Conservation (phyloP, 2,888 invertebrate genomes). For the Diaperis boleti region DNA sequence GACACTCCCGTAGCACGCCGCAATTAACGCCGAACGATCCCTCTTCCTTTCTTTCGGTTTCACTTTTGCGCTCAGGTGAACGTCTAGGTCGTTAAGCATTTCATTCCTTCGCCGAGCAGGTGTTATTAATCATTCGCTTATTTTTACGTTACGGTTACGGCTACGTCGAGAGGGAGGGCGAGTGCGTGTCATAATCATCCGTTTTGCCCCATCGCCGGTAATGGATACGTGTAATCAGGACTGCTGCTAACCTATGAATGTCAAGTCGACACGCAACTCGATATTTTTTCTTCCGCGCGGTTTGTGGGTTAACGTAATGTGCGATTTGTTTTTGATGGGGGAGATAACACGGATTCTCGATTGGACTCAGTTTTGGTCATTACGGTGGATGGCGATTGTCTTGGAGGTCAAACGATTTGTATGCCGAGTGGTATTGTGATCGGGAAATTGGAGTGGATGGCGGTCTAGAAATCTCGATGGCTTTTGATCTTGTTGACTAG, state of each 20-base stretch:
- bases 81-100: conserved; percentile 45
- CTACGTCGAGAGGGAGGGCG: conserved; percentile 31
- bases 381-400: conserved; percentile 7
- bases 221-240: conserved; percentile 33
- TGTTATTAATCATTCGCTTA: conserved; percentile 44
- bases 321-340: neutral
- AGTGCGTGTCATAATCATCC: conserved; percentile 33
- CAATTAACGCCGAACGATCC: conserved; percentile 41
- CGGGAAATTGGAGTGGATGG: neutral
- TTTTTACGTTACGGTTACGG: conserved; percentile 36
- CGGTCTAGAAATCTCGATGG: conserved; percentile 7
- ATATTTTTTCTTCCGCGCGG: conserved; percentile 11
- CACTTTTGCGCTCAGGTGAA: conserved; percentile 47
- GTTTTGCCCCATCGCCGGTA: conserved; percentile 15
- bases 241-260: conserved; percentile 1
- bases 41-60: conserved; percentile 45
- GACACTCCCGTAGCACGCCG: conserved; percentile 31
- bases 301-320: neutral
- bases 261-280: conserved; percentile 21
- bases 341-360: conserved; percentile 15
- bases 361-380: conserved; percentile 13
- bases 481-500: neutral
- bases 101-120: conserved; percentile 42
- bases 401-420: conserved; percentile 18
- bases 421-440: conserved; percentile 5